These are phyloP conservation scores for Porites lutea DNA, from an alignment of 64 coral and sea anemone genomes.

Conservation along the genomic window DNA sequence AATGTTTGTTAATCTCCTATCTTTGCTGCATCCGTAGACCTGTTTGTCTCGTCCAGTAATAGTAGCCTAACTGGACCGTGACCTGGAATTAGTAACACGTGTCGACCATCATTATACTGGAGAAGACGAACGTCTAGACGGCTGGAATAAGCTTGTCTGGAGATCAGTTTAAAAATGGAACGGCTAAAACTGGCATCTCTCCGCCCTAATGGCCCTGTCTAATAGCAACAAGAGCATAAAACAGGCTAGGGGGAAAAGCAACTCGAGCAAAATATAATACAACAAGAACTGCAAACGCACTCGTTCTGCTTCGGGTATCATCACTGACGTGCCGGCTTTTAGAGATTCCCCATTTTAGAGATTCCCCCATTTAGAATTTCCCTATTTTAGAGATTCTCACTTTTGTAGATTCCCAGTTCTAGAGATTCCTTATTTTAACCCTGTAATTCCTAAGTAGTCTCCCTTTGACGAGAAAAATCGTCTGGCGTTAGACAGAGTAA, in stretches of 20 bases:
- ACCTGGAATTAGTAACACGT: too few relatives aligned
- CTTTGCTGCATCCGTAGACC: too few relatives aligned
- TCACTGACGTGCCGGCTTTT: not conserved
- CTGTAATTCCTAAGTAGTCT: too few relatives aligned
- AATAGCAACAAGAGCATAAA: not conserved
- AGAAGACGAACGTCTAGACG: too few relatives aligned
- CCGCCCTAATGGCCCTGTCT: not conserved
- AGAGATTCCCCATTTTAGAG: not conserved
- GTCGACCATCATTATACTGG: too few relatives aligned
- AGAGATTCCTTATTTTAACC: too few relatives aligned
- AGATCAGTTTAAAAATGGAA: not conserved
- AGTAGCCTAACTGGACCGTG: not conserved
- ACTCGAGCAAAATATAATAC: not conserved
- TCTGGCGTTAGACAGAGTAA: too few relatives aligned
- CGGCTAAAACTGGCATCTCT: not conserved
- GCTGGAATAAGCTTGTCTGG: too few relatives aligned
- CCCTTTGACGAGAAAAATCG: too few relatives aligned
- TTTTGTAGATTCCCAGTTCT: not conserved
- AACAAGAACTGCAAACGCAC: constrained; percentile 9
- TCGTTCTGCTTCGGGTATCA: constrained; percentile 1
- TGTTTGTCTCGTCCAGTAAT: not conserved
- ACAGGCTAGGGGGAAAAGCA: not conserved
- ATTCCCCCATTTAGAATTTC: not conserved
- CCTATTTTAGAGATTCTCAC: not conserved
- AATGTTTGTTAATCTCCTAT: too few relatives aligned